Base-by-base conservation (phyloP, 2,113 vertebrate species). In the Austrofundulus limnaeus region DNA sequence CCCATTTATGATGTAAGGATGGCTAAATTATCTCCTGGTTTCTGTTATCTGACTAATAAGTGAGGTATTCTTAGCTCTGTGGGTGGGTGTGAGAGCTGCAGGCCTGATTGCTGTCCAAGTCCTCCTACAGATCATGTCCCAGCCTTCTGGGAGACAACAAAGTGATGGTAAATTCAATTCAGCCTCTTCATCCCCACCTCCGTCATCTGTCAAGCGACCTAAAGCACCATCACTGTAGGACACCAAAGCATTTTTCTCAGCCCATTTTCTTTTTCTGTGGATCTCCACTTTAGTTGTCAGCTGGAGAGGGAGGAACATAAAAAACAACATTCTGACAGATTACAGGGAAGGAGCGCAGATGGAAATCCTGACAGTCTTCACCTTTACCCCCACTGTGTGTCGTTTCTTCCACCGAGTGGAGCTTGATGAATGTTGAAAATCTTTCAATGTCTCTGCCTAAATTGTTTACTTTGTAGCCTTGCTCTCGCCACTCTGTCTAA, bases 251-350 rank as follows among this genome's bases (percentile, higher is more conserved):
- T 73, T 73, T 81, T 78, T 75, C 66, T 66, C 37, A 50, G 63
- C 72, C 70, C 66, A 85, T 83, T 85, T 72, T 83, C 75, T 61
- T 67, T 17, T 59, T 39, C 50, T 20, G 23, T 72, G 67, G 63
- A 73, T 17, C 72, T 67, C 79, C 85, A 85, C 81, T 88, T 88
- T 85, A 85, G 84, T 59, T 90, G 88, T 88, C 87, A 87, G 63
- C 63, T 72, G 56, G 58, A 74, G 54, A 42, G 50, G 61, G 53
- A 57, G 69, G 45, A 60, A 70, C 21, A 80, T 77, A 74, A 82
- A 78, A 62, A 19, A 37, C 7, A 72, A 72, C 65, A 79, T 56
- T 70, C 39, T 53, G 57, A 69, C 41, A 84, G 88, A 88, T 87
- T 90, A 87, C 79, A 87, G 80, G 66, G 80, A 75, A 80, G 66